Percentiles rank a stretch among this genome's conserved stretches.
Conservation (phyloP, 2,797 vertebrate species). For the Tragelaphus eurycerus region DNA sequence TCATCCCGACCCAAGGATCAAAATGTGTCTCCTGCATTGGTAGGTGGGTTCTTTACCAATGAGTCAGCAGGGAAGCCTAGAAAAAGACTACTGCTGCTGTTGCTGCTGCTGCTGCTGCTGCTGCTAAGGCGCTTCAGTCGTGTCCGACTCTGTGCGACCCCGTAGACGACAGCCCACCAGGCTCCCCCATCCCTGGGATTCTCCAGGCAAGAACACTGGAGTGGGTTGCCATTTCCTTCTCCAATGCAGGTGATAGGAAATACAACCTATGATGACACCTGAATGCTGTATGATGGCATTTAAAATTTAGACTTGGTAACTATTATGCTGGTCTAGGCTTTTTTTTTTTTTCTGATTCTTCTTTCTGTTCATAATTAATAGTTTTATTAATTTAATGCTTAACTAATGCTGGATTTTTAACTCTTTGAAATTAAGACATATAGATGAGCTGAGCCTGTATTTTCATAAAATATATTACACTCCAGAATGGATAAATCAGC, state of each 20-base stretch:
- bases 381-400: background rate
- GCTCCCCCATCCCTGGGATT: too few species aligned
- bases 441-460: background rate
- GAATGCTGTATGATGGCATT: background rate
- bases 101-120: too few species aligned
- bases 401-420: background rate
- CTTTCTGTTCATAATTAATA: background rate
- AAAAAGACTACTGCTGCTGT: too few species aligned
- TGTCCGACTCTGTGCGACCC: too few species aligned
- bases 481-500: background rate
- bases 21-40: background rate
- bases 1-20: accelerated
- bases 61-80: background rate
- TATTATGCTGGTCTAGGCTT: too few species aligned
- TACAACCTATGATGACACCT: background rate
- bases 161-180: too few species aligned
- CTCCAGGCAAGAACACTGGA: too few species aligned
- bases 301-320: background rate
- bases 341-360: background rate
- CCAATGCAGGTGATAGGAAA: background rate
- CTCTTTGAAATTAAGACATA: background rate
- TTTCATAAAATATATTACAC: background rate
- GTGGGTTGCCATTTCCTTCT: too few species aligned
- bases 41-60: background rate
- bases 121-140: too few species aligned